Evolutionary conservation across 2,888 invertebrate genomes (phyloP), one percentile per base, ranked within the genome.

Genomic region (Drosophila prolongata): DNA sequence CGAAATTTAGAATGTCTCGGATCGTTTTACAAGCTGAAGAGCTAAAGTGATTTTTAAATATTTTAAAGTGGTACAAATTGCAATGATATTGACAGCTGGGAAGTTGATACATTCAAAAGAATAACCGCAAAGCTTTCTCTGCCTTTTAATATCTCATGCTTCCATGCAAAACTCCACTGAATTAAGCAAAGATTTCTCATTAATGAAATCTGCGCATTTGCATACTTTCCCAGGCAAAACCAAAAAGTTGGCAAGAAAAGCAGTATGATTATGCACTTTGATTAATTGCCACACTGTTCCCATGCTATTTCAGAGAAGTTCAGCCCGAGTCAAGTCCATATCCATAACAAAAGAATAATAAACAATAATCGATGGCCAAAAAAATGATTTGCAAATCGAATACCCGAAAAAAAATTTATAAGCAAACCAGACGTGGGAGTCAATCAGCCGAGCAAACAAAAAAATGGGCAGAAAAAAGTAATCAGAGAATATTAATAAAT

Each of bases 201-300:
- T 46, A 24, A 44, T 30, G 43, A 37, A 40, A 65, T 66, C 40
- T 40, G 13, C n/a, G 10, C 11, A 49, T 72, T 59, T 65, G 74
- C 74, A 73, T 65, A 65, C 74, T 72, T 71, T 73, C 65, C 57
- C 65, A 65, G 43, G 47, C 57, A 50, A 46, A 46, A 50, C 53
- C 53, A 61, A 57, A 58, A 30, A 52, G 13, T 37, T 50, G 52
- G 52, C 37, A 16, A 55, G 34, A 59, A 59, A 55, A 56, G 19
- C 56, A 34, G 52, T 50, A 46, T 70, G 57, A 52, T 77, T 72
- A 67, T 83, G 76, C 85, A 75, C 37, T 82, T 86, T 83, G 88
- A 88, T 83, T 86, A 77, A 83, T 83, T 86, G 76, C 87, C 83
- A 79, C 72, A 72, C 67, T 71, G 89, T 83, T 83, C 83, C 83